Evolutionary conservation across 2,888 invertebrate species (phyloP), one percentile per base, ranked within the genome.

Genomic region (Drepanosiphum platanoidis): DNA sequence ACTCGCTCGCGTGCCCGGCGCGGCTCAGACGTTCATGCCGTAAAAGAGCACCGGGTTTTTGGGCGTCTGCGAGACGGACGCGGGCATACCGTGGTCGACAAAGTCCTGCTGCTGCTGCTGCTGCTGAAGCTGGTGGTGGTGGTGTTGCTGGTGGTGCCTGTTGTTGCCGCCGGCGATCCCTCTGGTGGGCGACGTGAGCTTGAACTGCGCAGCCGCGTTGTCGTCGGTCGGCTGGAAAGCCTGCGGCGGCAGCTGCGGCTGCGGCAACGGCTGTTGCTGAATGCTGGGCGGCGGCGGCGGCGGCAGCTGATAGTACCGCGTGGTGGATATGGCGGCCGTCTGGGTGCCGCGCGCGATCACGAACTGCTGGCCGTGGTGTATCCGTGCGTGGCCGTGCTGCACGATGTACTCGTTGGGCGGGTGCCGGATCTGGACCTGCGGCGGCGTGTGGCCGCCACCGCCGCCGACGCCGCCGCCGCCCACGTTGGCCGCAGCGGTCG

Each of bases 401-500:
- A 87, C 86, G 68, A 86, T 58, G 74, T 78, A 64, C 74, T 82
- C 80, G 61, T 75, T 87, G 61, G 81, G 87, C 22, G 87, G 88
- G 72, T 86, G 86, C 75, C 86, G 87, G 32, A 86, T 86, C 66
- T 79, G 79, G 78, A 64, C 72, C 80, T 79, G 58, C 30, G 83
- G 36, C 39, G 70, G 32, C 4, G 52, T 27, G 80, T 83, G 68
- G 27, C 74, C 52, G 61, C 83, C 88, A n/a, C 74, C 52, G 61
- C 83, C 88, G n/a, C n/a, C n/a, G n/a, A n/a, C n/a, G 27, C 74
- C 52, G 61, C 83, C 88, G 27, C 74, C 52, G 61, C 83, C 88
- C 18, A 88, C 86, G 42, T 89, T 88, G 86, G 89, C 89, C 89
- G 89, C 52, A 78, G 88, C 61, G 2, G 90, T 90, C 80, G 90